Evolutionary conservation across 2,113 vertebrate species (phyloP).

Genomic region (Mixornis gularis): DNA sequence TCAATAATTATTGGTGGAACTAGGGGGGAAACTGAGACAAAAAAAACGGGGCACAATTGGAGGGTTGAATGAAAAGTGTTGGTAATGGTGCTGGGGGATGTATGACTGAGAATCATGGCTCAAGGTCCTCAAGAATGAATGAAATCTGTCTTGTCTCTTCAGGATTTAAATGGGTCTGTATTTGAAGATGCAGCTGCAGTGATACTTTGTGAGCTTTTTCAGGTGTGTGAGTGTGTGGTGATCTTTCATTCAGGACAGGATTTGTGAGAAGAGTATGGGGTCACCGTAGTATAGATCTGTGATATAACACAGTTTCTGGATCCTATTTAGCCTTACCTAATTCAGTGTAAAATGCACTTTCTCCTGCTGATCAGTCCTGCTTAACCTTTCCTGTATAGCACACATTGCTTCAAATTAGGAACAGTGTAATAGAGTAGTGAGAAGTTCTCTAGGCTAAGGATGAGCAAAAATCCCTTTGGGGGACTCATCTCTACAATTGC

Average conservation of each 20-base stretch:
- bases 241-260: neutral
- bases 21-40: neutral
- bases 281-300: neutral
- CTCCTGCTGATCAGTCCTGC: neutral
- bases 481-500: constrained; percentile 2
- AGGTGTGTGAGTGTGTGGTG: neutral
- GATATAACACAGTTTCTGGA: neutral
- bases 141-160: neutral
- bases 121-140: neutral
- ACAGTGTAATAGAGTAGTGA: neutral
- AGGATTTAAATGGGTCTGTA: neutral
- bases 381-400: constrained; percentile 22
- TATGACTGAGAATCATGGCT: neutral
- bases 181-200: neutral
- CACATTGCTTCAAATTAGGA: neutral
- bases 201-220: neutral
- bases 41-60: neutral
- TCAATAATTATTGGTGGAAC: neutral
- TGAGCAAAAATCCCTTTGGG: neutral
- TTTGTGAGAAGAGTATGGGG: neutral
- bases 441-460: neutral
- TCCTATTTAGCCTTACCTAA: neutral
- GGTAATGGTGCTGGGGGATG: neutral
- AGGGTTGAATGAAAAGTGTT: neutral
- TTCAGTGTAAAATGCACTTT: constrained; percentile 7